Percentiles rank a stretch among this genome's conserved stretches.
Conservation (phyloP, 2,797 vertebrate genomes). For the Rhyacichthys aspro region DNA sequence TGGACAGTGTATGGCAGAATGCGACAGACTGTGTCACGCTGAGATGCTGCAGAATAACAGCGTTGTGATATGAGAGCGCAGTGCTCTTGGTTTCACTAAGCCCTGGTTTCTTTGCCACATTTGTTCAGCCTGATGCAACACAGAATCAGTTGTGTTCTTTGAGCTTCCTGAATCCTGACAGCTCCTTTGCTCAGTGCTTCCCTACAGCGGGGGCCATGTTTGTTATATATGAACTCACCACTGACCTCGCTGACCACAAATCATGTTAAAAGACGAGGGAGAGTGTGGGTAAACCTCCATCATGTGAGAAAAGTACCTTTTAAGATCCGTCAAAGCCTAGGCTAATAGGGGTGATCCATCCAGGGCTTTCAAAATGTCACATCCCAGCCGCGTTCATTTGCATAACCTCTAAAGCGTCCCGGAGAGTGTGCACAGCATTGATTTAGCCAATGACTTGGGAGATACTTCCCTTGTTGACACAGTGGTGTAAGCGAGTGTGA, state of each 20-base stretch:
- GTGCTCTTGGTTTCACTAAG: slow-evolving; percentile 25
- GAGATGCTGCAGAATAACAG: slow-evolving; percentile 31
- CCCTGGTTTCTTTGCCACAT: slow-evolving; percentile 36
- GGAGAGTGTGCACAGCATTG: slow-evolving; percentile 71
- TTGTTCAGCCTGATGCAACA: slow-evolving; percentile 53
- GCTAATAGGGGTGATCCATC: slow-evolving; percentile 84
- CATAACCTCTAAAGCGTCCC: slow-evolving; percentile 82
- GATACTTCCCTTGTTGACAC: slow-evolving; percentile 80
- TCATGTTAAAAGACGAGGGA: slow-evolving; percentile 66
- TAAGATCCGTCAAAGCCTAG: slow-evolving; percentile 80
- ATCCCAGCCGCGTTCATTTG: slow-evolving; percentile 77
- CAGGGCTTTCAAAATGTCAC: slow-evolving; percentile 86
- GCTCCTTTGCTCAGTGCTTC: slow-evolving; percentile 43
- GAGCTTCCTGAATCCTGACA: slow-evolving; percentile 49
- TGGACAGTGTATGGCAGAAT: slow-evolving; percentile 16
- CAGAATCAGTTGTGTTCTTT: slow-evolving; percentile 44
- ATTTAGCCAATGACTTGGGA: slow-evolving; percentile 77
- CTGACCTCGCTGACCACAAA: slow-evolving; percentile 76
- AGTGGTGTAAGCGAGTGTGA: slow-evolving; percentile 74
- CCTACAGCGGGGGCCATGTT: slow-evolving; percentile 54
- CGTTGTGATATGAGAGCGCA: slow-evolving; percentile 9
- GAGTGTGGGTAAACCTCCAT: slow-evolving; percentile 69
- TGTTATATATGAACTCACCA: slow-evolving; percentile 76
- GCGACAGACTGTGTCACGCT: slow-evolving; percentile 9
- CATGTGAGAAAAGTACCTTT: slow-evolving; percentile 77